Base-by-base conservation (phyloP, 2,797 vertebrate genomes). In the Periparus ater region DNA sequence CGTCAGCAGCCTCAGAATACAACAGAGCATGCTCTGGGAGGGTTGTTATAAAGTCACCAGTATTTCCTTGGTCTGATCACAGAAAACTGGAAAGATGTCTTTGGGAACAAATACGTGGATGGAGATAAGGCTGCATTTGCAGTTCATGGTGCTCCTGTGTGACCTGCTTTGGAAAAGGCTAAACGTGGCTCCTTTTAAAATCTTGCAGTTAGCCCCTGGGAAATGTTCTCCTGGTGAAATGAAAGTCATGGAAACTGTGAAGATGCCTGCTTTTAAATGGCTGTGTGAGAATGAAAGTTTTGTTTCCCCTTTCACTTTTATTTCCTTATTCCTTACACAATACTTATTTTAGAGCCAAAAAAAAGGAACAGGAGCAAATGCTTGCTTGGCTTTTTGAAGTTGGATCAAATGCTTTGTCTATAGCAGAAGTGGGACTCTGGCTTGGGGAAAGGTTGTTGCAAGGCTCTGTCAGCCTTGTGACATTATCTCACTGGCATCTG, bases 281-380 rank as follows among this genome's bases (percentile, higher is more conserved):
- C 30, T 10, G 27, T 17, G 17, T 66, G 68, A 86, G 63, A 94
- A 83, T 34, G 70, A 63, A 86, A 79, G 82, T 73, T 61, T 60
- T 57, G 32, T 29, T 94, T 95, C 91, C 67, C 27, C 65, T 96
- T 90, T 88, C 89, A 85, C 82, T 95, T 88, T 91, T 86, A 88
- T 82, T 95, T 96, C 92, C 95, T 91, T 73, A 72, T 85, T 91
- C 60, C 34, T 89, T 63, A 47, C 23, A 51, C 2, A 0, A 47
- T 15, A 47, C 7, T 67, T 87, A 80, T 70, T 83, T 81, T 66
- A 78, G 55, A 92, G n/a, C 0, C 38, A 40, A 1, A 78, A 83
- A 82, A 90, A 88, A 47, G 65, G 32, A 94, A 89, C 63, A 50
- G 18, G 27, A 81, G 29, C 8, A 10, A 93, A 17, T 5, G 23